Evolutionary conservation across 2,113 vertebrate species (phyloP), one percentile per base, ranked within the genome.

Genomic region (Pedetes capensis): DNA sequence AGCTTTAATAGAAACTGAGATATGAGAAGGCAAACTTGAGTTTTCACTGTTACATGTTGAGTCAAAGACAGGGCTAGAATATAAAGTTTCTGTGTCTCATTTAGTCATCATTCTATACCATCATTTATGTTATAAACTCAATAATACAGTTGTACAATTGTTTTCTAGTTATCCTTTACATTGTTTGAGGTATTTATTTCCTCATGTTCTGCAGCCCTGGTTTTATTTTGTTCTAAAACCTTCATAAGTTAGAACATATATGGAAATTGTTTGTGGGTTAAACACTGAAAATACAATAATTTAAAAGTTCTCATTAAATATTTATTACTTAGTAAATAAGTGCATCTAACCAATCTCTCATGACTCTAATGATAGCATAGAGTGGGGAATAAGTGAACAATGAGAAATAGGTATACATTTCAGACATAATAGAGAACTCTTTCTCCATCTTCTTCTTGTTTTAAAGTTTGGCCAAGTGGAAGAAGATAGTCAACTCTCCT

Each of bases 201-300:
- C 82, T 87, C 81, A 57, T 59, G 34, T 49, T 7, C 47, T 59
- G 64, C 74, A 92, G n/a, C 34, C 12, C 27, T 82, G 74, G 22
- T 64, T 92, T 89, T 86, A 71, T 66, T 95, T 89, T 44, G 6
- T 61, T 94, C 42, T 93, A 17, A 86, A 92, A 76, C 44, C 92
- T n/a, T 8, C 32, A 55, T 80, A 14, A 94, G 68, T 61, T 68
- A 89, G 42, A 89, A 75, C 11, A 6, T 51, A 9, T 20, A 27
- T n/a, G 8, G 29, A 86, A 89, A 32, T 34, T 89, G 23, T 92
- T 89, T 89, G n/a, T 57, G 63, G 37, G 39, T 81, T 75, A 81
- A 89, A 57, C 22, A 75, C 11, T 63, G 22, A 71, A 8, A 49
- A 89, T 61, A 71, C 12, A 6, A 13, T 87, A 78, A 64, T 87